These are phyloP conservation scores for Peromyscus polionotus DNA, from an alignment of 2,113 vertebrate species.

Conservation along the genomic window DNA sequence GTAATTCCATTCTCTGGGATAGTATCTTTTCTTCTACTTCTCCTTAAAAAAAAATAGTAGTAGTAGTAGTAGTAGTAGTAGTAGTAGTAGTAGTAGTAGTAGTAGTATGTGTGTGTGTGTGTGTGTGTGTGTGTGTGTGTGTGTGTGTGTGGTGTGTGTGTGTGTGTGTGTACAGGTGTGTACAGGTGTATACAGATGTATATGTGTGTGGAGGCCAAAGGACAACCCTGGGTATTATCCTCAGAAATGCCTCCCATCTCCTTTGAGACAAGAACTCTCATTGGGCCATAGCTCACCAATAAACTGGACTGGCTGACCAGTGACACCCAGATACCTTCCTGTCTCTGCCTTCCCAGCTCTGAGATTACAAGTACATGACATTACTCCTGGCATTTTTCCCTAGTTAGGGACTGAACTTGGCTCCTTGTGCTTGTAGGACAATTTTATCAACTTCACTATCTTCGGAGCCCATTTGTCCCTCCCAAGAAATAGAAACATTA, in stretches of 20 bases:
- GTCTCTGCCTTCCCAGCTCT: not conserved
- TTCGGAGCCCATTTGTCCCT: not conserved
- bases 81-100: too few species aligned
- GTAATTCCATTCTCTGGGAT: constrained; percentile 63
- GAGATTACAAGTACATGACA: not conserved
- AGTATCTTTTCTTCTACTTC: not conserved
- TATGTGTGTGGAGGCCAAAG: not conserved
- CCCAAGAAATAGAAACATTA: not conserved
- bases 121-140: not conserved
- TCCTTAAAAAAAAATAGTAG: not conserved
- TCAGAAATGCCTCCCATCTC: not conserved
- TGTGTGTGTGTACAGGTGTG: not conserved
- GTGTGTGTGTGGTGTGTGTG: not conserved
- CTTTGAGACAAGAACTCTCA: not conserved
- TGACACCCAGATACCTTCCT: not conserved
- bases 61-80: too few species aligned
- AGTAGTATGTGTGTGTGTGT: not conserved
- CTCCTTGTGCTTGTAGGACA: not conserved
- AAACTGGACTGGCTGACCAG: not conserved
- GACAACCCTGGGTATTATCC: not conserved
- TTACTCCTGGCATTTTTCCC: not conserved
- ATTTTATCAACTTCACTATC: not conserved
- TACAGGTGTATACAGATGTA: not conserved
- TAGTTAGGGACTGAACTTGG: not conserved
- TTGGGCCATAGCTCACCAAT: not conserved